These are phyloP conservation scores for Drosophila insularis DNA, from an alignment of 1,140 invertebrate genomes.

Conservation along the genomic window DNA sequence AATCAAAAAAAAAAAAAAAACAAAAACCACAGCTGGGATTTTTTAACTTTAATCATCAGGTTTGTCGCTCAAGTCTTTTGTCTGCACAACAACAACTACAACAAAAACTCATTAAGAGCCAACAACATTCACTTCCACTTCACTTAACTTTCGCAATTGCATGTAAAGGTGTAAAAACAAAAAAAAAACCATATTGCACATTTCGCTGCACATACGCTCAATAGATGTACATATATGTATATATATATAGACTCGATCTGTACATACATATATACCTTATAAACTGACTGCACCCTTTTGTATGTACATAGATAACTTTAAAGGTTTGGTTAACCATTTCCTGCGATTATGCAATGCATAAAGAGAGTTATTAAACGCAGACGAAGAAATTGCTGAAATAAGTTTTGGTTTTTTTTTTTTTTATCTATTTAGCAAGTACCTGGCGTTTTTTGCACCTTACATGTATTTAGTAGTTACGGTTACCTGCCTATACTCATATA, in stretches of 20 bases:
- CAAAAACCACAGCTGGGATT: conserved; percentile 78
- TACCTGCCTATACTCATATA: not conserved
- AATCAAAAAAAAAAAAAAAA: conserved; percentile 38
- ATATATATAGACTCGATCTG: conserved; percentile 23
- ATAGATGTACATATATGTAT: conserved; percentile 26
- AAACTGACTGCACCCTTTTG: too few species aligned
- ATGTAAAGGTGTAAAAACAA: conserved; percentile 56
- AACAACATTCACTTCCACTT: conserved; percentile 63
- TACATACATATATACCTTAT: too few species aligned
- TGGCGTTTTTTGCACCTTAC: conserved; percentile 68
- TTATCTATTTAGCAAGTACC: conserved; percentile 52
- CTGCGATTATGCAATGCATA: conserved; percentile 50
- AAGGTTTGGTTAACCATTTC: conserved; percentile 51
- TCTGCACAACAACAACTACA: conserved; percentile 54
- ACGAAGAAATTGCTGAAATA: conserved; percentile 10
- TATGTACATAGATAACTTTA: not conserved
- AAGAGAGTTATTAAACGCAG: not conserved
- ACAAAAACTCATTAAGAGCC: conserved; percentile 50
- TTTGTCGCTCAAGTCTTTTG: conserved; percentile 82
- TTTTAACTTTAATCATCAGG: conserved; percentile 82
- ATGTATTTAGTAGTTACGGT: not conserved
- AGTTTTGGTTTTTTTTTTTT: not conserved
- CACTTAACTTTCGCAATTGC: conserved; percentile 69
- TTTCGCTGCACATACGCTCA: conserved; percentile 61
- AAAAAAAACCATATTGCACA: conserved; percentile 64